Base-by-base conservation (phyloP, 1,140 invertebrate genomes). In the Penaeus indicus region DNA sequence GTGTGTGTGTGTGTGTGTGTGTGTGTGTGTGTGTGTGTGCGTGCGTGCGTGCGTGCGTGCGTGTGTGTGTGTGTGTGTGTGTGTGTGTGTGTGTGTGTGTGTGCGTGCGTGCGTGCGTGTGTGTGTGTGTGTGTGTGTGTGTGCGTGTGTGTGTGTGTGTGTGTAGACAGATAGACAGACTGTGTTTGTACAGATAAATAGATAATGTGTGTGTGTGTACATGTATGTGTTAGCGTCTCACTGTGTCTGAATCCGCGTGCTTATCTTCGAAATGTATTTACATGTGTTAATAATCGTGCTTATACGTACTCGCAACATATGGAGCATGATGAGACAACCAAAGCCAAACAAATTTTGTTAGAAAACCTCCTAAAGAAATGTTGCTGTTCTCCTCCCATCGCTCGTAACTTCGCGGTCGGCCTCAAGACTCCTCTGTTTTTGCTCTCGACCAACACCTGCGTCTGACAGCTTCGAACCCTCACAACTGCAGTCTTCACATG, bases 11-110 rank as follows among this genome's bases (percentile, higher is more conserved):
- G 25, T 25, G 25, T 7, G 7, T 67, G 64, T 67, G 21, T 67
- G 21, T 67, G 64, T 67, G 2, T 22, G 64, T 3, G 64, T 67
- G 64, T 3, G 64, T 67, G 64, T 3, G 64, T 67, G 64, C 7
- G 64, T 67, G 64, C 7, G 64, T 67, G 64, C 7, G 64, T 67
- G 64, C 7, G 64, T 67, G 64, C 7, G 64, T 67, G 64, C 7
- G 64, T 67, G 64, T 67, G 64, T 67, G 64, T 67, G 64, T 67
- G 64, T 67, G 64, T 67, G 64, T 67, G 64, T 67, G 64, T 67
- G 64, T 67, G 64, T 67, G 64, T 67, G 64, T 67, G 64, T 67
- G 64, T 67, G 64, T 67, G 64, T 67, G 64, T 67, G 64, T 67
- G 64, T 67, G 64, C 7, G 64, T 67, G 64, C 7, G 64, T 67